phyloP scores from a whole-genome alignment of 2,888 invertebrate genomes.

The Tigriopus californicus region DNA sequence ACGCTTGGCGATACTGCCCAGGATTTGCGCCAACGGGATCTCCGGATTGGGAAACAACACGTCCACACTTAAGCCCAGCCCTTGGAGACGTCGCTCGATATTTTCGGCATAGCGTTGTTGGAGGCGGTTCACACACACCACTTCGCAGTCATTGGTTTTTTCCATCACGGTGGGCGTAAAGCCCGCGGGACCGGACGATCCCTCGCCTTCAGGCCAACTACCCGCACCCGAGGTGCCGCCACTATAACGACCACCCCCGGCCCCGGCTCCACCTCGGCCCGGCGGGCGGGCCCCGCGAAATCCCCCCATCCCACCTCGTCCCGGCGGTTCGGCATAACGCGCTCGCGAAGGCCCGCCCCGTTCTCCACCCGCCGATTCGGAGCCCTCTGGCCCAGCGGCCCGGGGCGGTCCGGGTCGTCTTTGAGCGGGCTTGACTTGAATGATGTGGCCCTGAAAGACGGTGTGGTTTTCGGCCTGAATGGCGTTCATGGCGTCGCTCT shows the following conservation, averaged over 20 bases:
- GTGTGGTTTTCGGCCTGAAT: conserved; percentile 48
- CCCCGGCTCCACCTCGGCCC: no score
- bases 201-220: neutral
- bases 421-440: conserved; percentile 22
- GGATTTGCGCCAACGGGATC: conserved; percentile 43
- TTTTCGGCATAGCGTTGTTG: conserved; percentile 63
- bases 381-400: neutral
- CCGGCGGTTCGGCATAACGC: no score
- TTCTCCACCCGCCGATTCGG: no score
- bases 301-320: no score
- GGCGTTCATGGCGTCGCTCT: conserved; percentile 51
- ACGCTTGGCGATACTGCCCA: conserved; percentile 67
- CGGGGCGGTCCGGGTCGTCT: neutral
- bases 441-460: conserved; percentile 47
- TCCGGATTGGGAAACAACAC: conserved; percentile 74
- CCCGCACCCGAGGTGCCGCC: neutral
- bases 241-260: neutral
- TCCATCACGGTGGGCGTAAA: no score
- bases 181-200: no score
- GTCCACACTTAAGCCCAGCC: conserved; percentile 58
- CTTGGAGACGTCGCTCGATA: conserved; percentile 58
- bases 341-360: no score
- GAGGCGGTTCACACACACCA: neutral
- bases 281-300: no score
- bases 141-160: conserved; percentile 3